Percentiles rank a stretch among this genome's conserved stretches.
phyloP scores from a whole-genome alignment of 2,888 invertebrate genomes.

The Abscondita cerata region DNA sequence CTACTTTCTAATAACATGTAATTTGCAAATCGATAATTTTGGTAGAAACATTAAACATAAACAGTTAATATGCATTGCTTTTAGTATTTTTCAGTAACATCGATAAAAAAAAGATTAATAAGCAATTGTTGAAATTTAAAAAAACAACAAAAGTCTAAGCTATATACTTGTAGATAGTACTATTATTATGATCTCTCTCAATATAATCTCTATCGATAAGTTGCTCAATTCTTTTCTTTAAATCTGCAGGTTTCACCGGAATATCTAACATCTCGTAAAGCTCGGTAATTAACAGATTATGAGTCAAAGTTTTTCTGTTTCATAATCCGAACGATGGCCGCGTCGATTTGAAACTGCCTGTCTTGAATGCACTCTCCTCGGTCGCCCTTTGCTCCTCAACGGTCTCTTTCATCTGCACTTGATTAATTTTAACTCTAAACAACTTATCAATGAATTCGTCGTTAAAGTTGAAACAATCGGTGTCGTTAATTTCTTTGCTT shows the following conservation, averaged over 20 bases:
- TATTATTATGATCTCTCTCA: conserved; percentile 91
- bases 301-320: conserved; percentile 94
- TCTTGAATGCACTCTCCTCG: conserved; percentile 96
- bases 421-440: conserved; percentile 97
- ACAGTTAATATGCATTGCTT: too few relatives aligned
- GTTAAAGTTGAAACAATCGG: conserved; percentile 85
- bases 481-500: conserved; percentile 84
- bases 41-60: too few relatives aligned
- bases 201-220: conserved; percentile 98
- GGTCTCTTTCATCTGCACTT: conserved; percentile 82
- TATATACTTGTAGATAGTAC: conserved; percentile 85
- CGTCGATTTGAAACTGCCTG: conserved; percentile 98
- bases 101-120: too few relatives aligned
- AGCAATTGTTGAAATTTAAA: neutral
- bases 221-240: conserved; percentile 97
- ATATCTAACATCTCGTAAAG: conserved; percentile 96
- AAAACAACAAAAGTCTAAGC: conserved; percentile 68
- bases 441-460: conserved; percentile 92
- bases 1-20: too few relatives aligned
- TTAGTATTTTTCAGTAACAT: too few relatives aligned
- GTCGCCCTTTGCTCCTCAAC: conserved; percentile 92
- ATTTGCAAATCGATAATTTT: too few relatives aligned
- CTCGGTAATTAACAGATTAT: conserved; percentile 93
- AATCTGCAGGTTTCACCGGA: conserved; percentile 96
- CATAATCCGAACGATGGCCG: conserved; percentile 98